Base-by-base conservation (phyloP, 2,888 invertebrate genomes). In the Formica aserva region DNA sequence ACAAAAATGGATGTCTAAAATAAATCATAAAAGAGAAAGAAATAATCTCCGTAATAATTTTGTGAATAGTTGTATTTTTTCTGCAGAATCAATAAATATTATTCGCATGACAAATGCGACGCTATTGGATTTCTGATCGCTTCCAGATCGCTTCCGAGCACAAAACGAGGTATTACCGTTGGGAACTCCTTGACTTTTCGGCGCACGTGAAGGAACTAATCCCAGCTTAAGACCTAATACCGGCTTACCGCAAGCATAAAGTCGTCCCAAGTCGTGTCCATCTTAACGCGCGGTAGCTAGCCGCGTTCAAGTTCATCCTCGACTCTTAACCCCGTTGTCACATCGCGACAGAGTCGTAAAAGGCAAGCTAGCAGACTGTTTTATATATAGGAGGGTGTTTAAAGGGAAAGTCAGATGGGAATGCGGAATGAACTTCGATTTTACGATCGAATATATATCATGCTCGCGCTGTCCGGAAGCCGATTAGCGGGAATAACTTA, bases 401-500 rank as follows among this genome's bases (percentile, higher is more conserved):
- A 57, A 65, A 60, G 77, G 63, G 29, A 80, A 48, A 55, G 69
- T 74, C 52, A 55, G 18, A 62, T 66, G 66, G 65, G 85, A 90
- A 86, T 89, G 72, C 71, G 82, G 81, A 85, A 90, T 85, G 81
- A 87, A 89, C 83, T 85, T 83, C 62, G 81, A 87, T 75, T 90
- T 90, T 90, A 90, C 87, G 89, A 89, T 90, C 87, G 85, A 83
- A 83, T 84, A 84, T 90, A 90, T 87, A 87, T 90, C 89, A 87
- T 83, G n/a, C n/a, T 67, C 29, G 85, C 82, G 84, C 66, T 62
- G 82, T 84, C 82, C 85, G 84, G 89, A 90, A 90, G 89, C 89
- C 89, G 91, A 90, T 90, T 90, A 90, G 85, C 67, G 86, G 87
- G 76, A 89, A 90, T 90, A 90, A 90, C 90, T 90, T 90, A 85